Evolutionary conservation across 1,140 invertebrate species (phyloP).

Genomic region (Ceratitis capitata): DNA sequence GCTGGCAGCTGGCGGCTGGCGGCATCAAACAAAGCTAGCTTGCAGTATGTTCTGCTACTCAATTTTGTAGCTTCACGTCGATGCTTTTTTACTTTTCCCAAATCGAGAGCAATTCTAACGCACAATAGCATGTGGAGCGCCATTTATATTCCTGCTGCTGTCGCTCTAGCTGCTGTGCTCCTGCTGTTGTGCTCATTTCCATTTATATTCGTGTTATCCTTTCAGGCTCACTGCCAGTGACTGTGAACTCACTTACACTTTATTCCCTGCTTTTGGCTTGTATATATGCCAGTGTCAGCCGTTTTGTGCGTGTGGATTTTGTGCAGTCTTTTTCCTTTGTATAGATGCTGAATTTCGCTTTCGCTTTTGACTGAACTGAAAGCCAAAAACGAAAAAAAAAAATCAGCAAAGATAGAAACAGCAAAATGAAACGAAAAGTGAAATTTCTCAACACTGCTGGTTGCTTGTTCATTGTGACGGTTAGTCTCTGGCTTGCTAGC

Average conservation of each 20-base stretch:
- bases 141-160: not conserved
- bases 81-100: slow-evolving; percentile 31
- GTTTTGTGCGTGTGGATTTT: slow-evolving; percentile 12
- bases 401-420: not conserved
- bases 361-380: not conserved
- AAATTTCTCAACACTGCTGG: not conserved
- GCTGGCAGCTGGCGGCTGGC: not conserved
- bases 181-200: not conserved
- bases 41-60: not conserved
- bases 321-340: not conserved
- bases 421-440: not conserved
- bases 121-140: not conserved
- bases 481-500: too few species aligned
- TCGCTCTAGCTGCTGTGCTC: not conserved
- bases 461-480: too few species aligned
- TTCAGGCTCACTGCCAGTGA: not conserved
- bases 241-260: not conserved
- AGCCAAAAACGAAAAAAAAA: not conserved
- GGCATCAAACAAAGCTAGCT: not conserved
- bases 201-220: not conserved
- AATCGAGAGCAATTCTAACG: slow-evolving; percentile 8
- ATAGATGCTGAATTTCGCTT: slow-evolving; percentile 17
- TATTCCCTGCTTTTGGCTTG: not conserved
- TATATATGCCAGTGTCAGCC: not conserved
- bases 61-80: not conserved